phyloP scores from a whole-genome alignment of 2,888 invertebrate genomes.

The Steinernema carpocapsae region DNA sequence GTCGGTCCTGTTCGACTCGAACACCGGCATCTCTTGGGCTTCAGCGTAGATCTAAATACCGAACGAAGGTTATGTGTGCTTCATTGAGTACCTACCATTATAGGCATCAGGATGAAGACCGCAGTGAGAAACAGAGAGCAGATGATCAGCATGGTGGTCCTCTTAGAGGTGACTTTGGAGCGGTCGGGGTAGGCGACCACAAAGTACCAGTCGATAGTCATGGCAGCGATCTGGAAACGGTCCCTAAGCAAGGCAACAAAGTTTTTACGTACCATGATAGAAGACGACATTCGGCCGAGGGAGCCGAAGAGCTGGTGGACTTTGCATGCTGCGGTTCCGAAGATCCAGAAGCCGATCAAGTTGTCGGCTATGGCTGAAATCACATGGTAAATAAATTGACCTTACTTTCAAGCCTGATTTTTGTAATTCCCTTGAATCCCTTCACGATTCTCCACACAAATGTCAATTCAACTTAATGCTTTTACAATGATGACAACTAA shows the following conservation, averaged over 20 bases:
- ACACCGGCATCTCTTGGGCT: slow-evolving; percentile 41
- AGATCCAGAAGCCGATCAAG: slow-evolving; percentile 49
- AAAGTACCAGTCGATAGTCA: slow-evolving; percentile 43
- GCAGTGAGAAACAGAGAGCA: slow-evolving; percentile 40
- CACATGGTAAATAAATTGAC: no score
- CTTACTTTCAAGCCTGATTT: no score
- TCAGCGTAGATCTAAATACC: slow-evolving; percentile 45
- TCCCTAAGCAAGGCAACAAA: background rate
- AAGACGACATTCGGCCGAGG: slow-evolving; percentile 44
- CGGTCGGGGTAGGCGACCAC: slow-evolving; percentile 41
- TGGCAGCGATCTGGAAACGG: slow-evolving; percentile 46
- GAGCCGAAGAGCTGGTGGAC: slow-evolving; percentile 45
- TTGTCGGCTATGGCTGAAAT: slow-evolving; percentile 47
- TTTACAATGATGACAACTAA: no score
- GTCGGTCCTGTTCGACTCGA: slow-evolving; percentile 38
- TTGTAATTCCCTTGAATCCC: no score
- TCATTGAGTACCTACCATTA: slow-evolving; percentile 2
- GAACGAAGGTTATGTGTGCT: slow-evolving; percentile 11
- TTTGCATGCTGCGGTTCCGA: slow-evolving; percentile 47
- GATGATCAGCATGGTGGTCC: slow-evolving; percentile 38
- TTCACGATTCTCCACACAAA: no score
- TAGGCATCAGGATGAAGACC: slow-evolving; percentile 38
- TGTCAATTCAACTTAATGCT: no score
- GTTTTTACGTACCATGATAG: slow-evolving; percentile 38
- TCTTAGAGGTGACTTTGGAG: slow-evolving; percentile 26